These are phyloP conservation scores for Rana temporaria DNA, from an alignment of 2,113 vertebrate species.

Conservation along the genomic window DNA sequence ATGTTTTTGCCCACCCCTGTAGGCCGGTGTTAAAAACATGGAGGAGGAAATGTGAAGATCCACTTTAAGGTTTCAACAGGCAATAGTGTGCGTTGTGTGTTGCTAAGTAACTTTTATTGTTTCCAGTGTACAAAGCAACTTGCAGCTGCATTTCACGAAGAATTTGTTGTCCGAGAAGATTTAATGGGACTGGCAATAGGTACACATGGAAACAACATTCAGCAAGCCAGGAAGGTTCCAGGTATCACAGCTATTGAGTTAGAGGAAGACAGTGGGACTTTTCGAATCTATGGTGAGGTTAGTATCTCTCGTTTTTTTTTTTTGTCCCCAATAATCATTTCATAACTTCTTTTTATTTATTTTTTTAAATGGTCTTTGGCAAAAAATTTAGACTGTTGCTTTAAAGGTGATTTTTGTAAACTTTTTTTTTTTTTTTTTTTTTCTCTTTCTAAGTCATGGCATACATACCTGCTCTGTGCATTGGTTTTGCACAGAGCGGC, in stretches of 20 bases:
- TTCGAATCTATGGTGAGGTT: conserved; percentile 85
- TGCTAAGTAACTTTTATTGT: not conserved
- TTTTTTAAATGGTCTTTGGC: not conserved
- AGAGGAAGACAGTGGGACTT: conserved; percentile 82
- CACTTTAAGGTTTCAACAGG: too few relatives aligned
- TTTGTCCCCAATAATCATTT: not conserved
- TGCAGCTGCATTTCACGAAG: conserved; percentile 84
- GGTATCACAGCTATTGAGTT: conserved; percentile 84
- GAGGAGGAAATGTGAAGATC: too few relatives aligned
- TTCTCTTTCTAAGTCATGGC: too few relatives aligned
- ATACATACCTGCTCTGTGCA: too few relatives aligned
- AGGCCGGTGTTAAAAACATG: too few relatives aligned
- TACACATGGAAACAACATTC: conserved; percentile 83
- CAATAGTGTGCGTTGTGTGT: not conserved
- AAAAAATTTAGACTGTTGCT: not conserved
- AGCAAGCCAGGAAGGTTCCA: conserved; percentile 82
- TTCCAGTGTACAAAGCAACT: conserved; percentile 81
- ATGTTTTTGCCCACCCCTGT: too few relatives aligned
- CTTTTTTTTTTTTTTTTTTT: too few relatives aligned
- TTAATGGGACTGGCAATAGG: conserved; percentile 85
- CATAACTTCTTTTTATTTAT: too few relatives aligned
- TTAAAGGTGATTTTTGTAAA: too few relatives aligned
- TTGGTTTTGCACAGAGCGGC: too few relatives aligned
- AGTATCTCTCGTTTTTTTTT: conserved; percentile 33
- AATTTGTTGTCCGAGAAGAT: conserved; percentile 85